These are phyloP conservation scores for Clarias fuscus DNA, from an alignment of 2,797 vertebrate genomes.

Conservation along the genomic window DNA sequence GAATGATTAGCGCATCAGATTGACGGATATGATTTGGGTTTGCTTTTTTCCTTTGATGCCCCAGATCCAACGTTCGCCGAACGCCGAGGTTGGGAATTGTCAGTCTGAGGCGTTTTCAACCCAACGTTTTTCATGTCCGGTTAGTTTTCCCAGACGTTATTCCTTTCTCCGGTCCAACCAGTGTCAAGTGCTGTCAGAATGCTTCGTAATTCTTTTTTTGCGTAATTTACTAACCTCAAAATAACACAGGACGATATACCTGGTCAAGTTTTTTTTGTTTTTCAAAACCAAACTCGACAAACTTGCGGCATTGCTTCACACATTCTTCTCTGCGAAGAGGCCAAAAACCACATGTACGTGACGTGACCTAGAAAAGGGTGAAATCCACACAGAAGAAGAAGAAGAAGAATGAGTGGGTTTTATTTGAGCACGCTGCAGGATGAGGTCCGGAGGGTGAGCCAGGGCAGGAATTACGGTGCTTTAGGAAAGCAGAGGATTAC, in stretches of 20 bases:
- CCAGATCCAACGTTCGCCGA: neutral
- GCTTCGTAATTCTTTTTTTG: neutral
- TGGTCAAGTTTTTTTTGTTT: neutral
- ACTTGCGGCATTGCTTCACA: neutral
- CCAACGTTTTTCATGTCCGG: constrained; percentile 7
- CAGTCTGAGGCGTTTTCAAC: neutral
- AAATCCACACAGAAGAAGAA: neutral
- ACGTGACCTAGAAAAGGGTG: constrained; percentile 1
- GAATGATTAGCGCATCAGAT: constrained; percentile 6
- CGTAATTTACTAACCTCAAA: neutral
- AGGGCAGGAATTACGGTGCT: constrained; percentile 16
- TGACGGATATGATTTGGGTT: neutral
- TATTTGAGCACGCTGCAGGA: neutral
- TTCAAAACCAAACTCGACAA: neutral
- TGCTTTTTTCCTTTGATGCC: neutral
- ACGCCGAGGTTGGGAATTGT: constrained; percentile 3
- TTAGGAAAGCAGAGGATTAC: constrained; percentile 39
- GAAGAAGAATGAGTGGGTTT: neutral
- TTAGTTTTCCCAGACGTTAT: neutral
- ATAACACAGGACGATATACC: neutral
- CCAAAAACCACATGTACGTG: constrained; percentile 12
- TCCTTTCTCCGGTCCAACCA: neutral
- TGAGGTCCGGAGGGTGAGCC: neutral
- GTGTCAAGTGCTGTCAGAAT: neutral
- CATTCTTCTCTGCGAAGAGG: neutral